Evolutionary conservation across 1,140 invertebrate genomes (phyloP), one percentile per base, ranked within the genome.

Genomic region (Pemphigus obesinymphae): DNA sequence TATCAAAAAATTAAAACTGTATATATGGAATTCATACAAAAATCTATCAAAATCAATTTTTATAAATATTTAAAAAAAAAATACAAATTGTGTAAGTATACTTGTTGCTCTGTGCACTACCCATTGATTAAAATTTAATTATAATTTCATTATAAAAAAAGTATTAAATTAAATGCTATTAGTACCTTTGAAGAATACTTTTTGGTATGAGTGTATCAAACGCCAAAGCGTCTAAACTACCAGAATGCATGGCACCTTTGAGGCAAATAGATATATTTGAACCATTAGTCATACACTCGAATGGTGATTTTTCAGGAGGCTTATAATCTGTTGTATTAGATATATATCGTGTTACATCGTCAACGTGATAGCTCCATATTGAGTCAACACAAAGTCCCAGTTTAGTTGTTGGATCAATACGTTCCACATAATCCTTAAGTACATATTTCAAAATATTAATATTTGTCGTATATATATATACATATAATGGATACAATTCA

Each of bases 151-250:
- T n/a, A n/a, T 45, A 45, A 7, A 45, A 8, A 40, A 8, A 3
- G 37, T 34, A 26, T 23, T 58, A 23, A 15, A 43, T 78, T 40
- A 63, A 78, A 84, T 55, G 4, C 17, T 82, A 72, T 15, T 90
- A 89, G 84, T 89, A 89, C 87, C 97, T 92, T 88, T 98, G 96
- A 73, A 98, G 92, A 84, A 99, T 97, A 83, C 95, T 94, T 88
- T 97, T 95, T 82, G 97, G 97, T 87, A 99, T 98, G 55, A 99
- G 89, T 29, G 96, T 97, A 86, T 99, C 96, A 86, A 99, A 97
- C 0, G 96, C 95, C 73, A 99, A 88, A 83, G 95, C 95, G 83
- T 98, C 97, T 37, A 99, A 93, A 84, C 94, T 94, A 86, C 93
- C 93, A 82, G 94, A 90, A 84, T 97, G 95, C 81, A 94, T 91